Conservation (phyloP, 2,888 invertebrate species). For the Thymelicus lineola region DNA sequence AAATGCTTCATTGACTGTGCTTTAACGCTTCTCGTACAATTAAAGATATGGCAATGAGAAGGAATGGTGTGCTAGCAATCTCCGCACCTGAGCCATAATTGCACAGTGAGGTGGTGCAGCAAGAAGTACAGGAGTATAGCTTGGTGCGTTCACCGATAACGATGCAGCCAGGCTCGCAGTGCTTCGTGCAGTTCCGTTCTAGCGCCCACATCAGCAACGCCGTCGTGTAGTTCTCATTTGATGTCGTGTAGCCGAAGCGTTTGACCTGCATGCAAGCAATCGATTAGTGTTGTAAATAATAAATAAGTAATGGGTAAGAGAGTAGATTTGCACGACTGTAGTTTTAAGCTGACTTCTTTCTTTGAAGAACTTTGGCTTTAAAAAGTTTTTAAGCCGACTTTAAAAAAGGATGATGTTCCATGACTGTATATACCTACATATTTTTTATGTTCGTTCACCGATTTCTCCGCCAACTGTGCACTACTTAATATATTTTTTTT, state of each 20-base stretch:
- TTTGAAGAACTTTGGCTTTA: too few species aligned
- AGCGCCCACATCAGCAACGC: slow-evolving; percentile 91
- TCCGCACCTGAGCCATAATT: slow-evolving; percentile 88
- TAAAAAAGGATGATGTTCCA: too few species aligned
- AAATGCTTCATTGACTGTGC: neutral
- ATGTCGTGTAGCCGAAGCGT: slow-evolving; percentile 92
- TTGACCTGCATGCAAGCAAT: slow-evolving; percentile 87
- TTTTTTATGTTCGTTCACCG: too few species aligned
- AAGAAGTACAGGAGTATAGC: slow-evolving; percentile 94
- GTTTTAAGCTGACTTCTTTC: too few species aligned
- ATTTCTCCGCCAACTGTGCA: too few species aligned
- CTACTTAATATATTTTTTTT: too few species aligned
- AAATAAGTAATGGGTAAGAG: too few species aligned
- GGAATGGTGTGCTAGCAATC: slow-evolving; percentile 18
- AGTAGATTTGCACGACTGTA: too few species aligned
- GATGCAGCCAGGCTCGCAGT: slow-evolving; percentile 95
- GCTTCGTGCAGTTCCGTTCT: slow-evolving; percentile 92
- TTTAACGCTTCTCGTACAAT: neutral
- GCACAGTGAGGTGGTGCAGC: slow-evolving; percentile 92
- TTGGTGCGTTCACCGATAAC: slow-evolving; percentile 95
- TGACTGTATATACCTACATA: too few species aligned
- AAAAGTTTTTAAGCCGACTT: too few species aligned
- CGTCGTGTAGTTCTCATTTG: slow-evolving; percentile 92
- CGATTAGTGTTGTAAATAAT: neutral
- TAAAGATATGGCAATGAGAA: slow-evolving; percentile 22